These are phyloP conservation scores for Tachycineta bicolor DNA, from an alignment of 2,113 vertebrate species.

Conservation along the genomic window DNA sequence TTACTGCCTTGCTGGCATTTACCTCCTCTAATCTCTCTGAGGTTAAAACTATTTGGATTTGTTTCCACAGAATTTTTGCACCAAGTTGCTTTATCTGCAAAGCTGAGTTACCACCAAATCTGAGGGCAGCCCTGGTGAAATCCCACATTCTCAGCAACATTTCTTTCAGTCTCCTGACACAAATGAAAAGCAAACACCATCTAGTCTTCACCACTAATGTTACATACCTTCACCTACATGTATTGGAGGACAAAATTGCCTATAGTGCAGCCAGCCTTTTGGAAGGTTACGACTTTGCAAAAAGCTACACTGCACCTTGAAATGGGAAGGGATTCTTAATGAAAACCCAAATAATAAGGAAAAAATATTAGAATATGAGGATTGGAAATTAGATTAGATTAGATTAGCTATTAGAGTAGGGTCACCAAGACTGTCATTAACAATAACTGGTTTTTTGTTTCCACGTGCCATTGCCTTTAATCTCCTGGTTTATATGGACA, in stretches of 20 bases:
- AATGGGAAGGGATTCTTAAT: not conserved
- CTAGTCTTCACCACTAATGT: not conserved
- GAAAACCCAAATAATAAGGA: not conserved
- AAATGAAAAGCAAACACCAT: not conserved
- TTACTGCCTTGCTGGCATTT: not conserved
- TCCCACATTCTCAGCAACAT: rapidly evolving
- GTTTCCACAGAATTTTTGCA: not conserved
- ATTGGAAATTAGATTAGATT: not conserved
- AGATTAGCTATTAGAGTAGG: not conserved
- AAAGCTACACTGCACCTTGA: not conserved
- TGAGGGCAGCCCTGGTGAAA: not conserved
- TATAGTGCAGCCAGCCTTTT: not conserved
- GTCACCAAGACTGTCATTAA: not conserved
- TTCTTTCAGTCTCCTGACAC: not conserved
- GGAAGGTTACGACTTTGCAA: not conserved
- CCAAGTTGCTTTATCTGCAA: not conserved
- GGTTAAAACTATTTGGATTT: not conserved
- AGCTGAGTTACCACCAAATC: not conserved
- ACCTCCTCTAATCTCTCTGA: not conserved
- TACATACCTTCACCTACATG: not conserved
- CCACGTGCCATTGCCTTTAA: not conserved
- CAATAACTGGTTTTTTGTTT: not conserved
- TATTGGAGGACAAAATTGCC: not conserved
- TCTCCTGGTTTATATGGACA: not conserved
- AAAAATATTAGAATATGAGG: not conserved